Evolutionary conservation across 2,888 invertebrate species (phyloP).

Genomic region (Zaprionus lineosus): DNA sequence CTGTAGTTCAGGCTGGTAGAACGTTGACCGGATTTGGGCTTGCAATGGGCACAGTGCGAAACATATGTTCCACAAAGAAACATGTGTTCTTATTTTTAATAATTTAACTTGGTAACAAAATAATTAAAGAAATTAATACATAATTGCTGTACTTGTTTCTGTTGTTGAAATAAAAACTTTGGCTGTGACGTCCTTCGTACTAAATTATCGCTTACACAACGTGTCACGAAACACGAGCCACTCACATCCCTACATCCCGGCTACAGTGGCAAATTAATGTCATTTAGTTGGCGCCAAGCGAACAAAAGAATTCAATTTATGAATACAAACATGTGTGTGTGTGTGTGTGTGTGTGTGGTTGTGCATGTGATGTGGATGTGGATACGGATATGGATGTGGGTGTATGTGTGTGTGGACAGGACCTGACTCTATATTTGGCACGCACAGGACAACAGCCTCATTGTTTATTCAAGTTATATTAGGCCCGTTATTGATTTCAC

Average conservation of each 20-base stretch:
- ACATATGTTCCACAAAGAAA: no score
- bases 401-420: constrained; percentile 40
- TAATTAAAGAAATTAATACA: no score
- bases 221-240: background rate
- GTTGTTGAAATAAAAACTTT: no score
- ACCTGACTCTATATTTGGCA: constrained; percentile 67
- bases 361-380: constrained; percentile 16
- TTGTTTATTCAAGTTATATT: constrained; percentile 44
- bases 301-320: constrained; percentile 53
- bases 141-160: no score
- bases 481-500: constrained; percentile 65
- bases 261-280: constrained; percentile 42
- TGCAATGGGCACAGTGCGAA: no score
- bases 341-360: background rate
- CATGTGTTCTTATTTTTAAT: no score
- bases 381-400: constrained; percentile 19
- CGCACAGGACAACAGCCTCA: constrained; percentile 33
- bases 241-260: constrained; percentile 15
- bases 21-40: no score
- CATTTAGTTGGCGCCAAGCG: constrained; percentile 52
- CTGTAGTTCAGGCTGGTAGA: no score
- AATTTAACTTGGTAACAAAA: no score
- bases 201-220: no score
- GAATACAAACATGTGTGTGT: constrained; percentile 18
- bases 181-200: no score